Evolutionary conservation across 2,113 vertebrate species (phyloP).

Genomic region (Dromas ardeola): DNA sequence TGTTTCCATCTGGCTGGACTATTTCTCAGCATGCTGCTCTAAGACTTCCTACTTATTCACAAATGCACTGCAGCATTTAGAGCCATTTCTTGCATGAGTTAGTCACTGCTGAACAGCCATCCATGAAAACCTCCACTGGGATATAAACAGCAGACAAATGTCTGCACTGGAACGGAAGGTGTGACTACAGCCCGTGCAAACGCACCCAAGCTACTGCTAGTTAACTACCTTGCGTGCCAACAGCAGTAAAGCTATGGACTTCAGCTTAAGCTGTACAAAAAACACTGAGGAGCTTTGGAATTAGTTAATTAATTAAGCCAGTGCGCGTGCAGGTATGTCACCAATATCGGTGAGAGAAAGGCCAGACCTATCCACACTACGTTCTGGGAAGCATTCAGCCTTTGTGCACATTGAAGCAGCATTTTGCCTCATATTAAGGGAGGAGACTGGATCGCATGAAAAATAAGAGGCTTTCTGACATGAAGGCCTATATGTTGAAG

Average conservation of each 20-base stretch:
- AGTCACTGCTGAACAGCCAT: background rate
- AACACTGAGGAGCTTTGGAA: background rate
- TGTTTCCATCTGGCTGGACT: background rate
- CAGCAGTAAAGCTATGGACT: background rate
- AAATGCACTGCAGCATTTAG: background rate
- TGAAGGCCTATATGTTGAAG: background rate
- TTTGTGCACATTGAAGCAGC: background rate
- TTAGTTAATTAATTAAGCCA: background rate
- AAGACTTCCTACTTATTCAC: background rate
- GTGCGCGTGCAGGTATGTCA: accelerated
- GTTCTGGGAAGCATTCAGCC: background rate
- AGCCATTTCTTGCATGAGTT: background rate
- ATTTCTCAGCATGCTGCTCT: background rate
- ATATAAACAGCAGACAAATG: background rate
- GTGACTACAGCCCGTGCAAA: background rate
- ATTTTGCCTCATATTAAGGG: background rate
- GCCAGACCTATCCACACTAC: background rate
- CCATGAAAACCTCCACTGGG: background rate
- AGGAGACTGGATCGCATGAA: background rate
- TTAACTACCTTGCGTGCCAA: background rate
- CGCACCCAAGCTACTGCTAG: background rate
- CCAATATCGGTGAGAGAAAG: accelerated
- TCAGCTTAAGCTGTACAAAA: background rate
- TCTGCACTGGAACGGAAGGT: background rate
- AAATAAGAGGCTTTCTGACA: background rate